Percentiles rank a stretch among this genome's conserved stretches.
These are phyloP conservation scores for Eristalis intricaria DNA, from an alignment of 2,888 invertebrate species.

Conservation along the genomic window DNA sequence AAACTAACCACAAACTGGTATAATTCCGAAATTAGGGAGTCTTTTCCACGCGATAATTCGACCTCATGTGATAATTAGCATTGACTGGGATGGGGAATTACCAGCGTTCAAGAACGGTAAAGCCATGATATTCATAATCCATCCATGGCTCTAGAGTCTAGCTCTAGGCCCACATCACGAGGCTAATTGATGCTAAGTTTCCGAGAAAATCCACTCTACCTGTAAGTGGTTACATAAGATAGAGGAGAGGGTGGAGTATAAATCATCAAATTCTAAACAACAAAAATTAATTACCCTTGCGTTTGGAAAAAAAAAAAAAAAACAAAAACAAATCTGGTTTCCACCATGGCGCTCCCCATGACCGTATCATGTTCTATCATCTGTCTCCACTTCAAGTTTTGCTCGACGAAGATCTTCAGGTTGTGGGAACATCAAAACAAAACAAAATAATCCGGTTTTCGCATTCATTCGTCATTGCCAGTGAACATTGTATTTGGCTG, in stretches of 20 bases:
- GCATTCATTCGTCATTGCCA: conserved; percentile 5
- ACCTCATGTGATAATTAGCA: not conserved
- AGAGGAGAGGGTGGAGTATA: too few species aligned
- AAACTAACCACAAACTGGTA: not conserved
- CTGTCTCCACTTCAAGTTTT: not conserved
- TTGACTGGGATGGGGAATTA: not conserved
- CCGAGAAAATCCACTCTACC: not conserved
- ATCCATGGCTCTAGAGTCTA: not conserved
- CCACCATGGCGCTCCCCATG: not conserved
- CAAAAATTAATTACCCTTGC: not conserved
- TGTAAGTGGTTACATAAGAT: not conserved
- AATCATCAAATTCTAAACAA: not conserved
- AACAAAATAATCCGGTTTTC: conserved; percentile 20
- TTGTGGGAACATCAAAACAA: conserved; percentile 9
- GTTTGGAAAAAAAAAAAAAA: not conserved
- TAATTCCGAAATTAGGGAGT: not conserved
- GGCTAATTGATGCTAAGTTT: not conserved
- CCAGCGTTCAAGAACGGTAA: not conserved
- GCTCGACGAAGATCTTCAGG: not conserved
- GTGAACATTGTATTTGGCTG: not conserved
- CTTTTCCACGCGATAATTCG: not conserved
- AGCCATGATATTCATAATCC: not conserved
- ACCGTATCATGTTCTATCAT: not conserved
- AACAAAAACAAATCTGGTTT: not conserved
- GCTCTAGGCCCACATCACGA: not conserved